Evolutionary conservation across 2,113 vertebrate genomes (phyloP).

Genomic region (Pachyramphus minor): DNA sequence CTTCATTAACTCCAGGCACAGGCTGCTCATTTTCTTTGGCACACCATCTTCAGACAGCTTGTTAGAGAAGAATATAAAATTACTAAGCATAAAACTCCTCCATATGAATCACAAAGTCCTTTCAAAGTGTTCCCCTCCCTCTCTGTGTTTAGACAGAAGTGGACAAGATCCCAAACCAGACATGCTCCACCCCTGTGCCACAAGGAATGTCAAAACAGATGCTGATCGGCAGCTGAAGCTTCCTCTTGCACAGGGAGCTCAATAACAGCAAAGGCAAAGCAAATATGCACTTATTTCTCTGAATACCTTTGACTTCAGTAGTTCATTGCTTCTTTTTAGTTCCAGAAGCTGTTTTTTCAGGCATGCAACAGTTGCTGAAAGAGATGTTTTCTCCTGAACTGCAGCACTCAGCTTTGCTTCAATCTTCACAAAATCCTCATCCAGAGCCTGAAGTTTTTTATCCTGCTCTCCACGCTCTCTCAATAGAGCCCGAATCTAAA

Average conservation of each 20-base stretch:
- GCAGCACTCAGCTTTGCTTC: conserved; percentile 84
- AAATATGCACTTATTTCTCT: accelerated
- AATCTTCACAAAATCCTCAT: conserved; percentile 82
- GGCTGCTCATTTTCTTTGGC: conserved; percentile 86
- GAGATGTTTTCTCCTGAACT: conserved; percentile 85
- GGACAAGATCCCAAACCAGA: neutral
- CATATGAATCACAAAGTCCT: neutral
- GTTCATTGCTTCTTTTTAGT: conserved; percentile 84
- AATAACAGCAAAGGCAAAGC: neutral
- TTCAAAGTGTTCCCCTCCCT: accelerated
- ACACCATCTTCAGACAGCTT: conserved; percentile 87
- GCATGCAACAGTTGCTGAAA: conserved; percentile 79
- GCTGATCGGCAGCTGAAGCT: neutral
- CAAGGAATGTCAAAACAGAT: accelerated
- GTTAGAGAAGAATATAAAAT: neutral
- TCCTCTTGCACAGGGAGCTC: neutral
- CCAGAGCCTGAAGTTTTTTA: conserved; percentile 76
- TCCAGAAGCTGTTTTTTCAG: conserved; percentile 87
- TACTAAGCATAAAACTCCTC: neutral
- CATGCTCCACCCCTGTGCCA: neutral
- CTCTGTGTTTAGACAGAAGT: neutral
- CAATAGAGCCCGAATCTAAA: conserved; percentile 85
- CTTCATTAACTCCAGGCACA: conserved; percentile 88
- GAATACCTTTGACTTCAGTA: conserved; percentile 90
- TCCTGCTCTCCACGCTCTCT: conserved; percentile 87